Base-by-base conservation (phyloP, 2,113 vertebrate genomes). In the Circaetus cinerascens region DNA sequence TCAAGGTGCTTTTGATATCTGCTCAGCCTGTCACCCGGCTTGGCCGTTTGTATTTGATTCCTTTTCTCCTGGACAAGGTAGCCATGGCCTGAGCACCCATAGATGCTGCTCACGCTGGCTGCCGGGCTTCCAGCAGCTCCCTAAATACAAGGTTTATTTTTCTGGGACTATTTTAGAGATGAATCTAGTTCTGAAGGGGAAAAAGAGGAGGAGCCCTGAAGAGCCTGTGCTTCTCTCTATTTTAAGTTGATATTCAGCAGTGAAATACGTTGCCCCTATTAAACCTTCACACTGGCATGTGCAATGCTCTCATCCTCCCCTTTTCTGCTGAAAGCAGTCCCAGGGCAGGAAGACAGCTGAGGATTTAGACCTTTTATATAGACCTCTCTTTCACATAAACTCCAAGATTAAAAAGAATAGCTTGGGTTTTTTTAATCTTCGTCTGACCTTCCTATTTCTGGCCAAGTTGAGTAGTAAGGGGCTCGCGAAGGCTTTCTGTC, bases 21-120 rank as follows among this genome's bases (percentile, higher is more conserved):
- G 30, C 72, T 60, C 17, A 9, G 38, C 29, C 27, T 13, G n/a
- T 32, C n/a, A 11, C 41, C 36, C 9, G 0, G 16, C 32, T 68
- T 1, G 1, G 5, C 14, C 0, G 0, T 15, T 68, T 36, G 3
- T 36, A 6, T 75, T 51, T 48, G 2, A 75, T 55, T 29, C 43
- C 30, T 63, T 75, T 77, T 66, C 13, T 36, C 51, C 63, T 67
- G 72, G 36, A 34, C 3, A 9, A 38, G 50, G 20, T 9, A 40
- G 32, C 20, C 22, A 26, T 1, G 5, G 23, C 45, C 45, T 75
- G 72, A 92, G 76, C 38, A 64, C 60, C 20, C 6, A 0, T 11
- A 77, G 82, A 55, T n/a, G 45, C 67, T 48, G 60, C 30, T 71
- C 6, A 1, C 1, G 3, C 6, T 8, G 30, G 55, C 50, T 15